Base-by-base conservation (phyloP, 2,797 vertebrate genomes). In the Remorina albescens region DNA sequence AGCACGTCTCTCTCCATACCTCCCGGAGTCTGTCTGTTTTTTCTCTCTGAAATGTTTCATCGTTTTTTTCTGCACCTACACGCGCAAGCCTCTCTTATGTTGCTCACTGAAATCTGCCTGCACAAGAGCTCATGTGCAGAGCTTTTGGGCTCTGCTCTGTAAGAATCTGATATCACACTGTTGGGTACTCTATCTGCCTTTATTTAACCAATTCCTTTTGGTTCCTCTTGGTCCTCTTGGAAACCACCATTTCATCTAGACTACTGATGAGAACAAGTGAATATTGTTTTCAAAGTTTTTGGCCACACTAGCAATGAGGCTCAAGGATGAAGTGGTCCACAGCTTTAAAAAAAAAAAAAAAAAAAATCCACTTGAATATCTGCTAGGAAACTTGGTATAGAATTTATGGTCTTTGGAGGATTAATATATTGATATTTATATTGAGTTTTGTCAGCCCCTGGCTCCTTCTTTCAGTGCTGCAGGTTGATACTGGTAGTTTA, bases 241-340 rank as follows among this genome's bases (percentile, higher is more conserved):
- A n/a, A n/a, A n/a, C n/a, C n/a, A n/a, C n/a, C n/a, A n/a, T n/a
- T 75, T 80, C 30, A 81, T 79, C 67, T 84, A 80, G 71, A 56
- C 50, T 61, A 42, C 64, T 75, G 56, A n/a, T 26, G 59, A 47
- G 30, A 47, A 32, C 15, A 44, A 78, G 59, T 42, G 39, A 71
- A 56, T 19, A 2, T 6, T 26, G 32, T 26, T 23, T 49, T 66
- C 4, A 73, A 41, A 26, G 47, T 41, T 54, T 69, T 46, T 34
- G 56, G 47, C 18, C 9, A 62, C 0, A 5, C 16, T 28, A 34
- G 25, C 0, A 8, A 28, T 7, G 8, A 28, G 5, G 16, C 19
- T 53, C 8, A 50, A 32, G 21, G 34, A 54, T 36, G 4, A 15
- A 12, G 4, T 15, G 5, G 16, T 73, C 23, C 46, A 25, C 10